Percentiles rank a stretch among this genome's conserved stretches.
phyloP scores from a whole-genome alignment of 2,888 invertebrate species.

The Eupeodes latifasciatus region DNA sequence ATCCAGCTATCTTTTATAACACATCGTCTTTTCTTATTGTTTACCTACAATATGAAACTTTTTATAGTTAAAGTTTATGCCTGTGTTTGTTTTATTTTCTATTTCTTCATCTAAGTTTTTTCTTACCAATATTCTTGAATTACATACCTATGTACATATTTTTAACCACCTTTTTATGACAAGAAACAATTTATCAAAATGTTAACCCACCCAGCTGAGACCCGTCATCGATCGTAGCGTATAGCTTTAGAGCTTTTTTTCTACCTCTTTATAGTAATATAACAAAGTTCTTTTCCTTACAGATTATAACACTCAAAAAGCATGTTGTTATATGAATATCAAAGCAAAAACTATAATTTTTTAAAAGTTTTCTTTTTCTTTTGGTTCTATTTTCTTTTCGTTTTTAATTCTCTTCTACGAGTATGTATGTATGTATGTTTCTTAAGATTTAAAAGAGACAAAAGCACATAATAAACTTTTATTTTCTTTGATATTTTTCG shows the following conservation, averaged over 20 bases:
- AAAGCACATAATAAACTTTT: conserved; percentile 66
- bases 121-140: neutral
- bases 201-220: neutral
- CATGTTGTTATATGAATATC: neutral
- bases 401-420: conserved; percentile 42
- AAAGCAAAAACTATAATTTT: neutral
- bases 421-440: conserved; percentile 29
- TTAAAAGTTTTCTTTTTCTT: neutral
- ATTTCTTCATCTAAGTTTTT: neutral
- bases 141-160: neutral
- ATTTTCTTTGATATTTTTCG: conserved; percentile 63
- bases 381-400: conserved; percentile 34
- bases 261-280: neutral
- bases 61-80: neutral
- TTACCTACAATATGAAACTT: neutral
- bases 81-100: neutral
- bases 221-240: neutral
- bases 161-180: neutral
- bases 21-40: neutral
- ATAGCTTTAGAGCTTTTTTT: neutral
- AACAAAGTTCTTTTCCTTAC: neutral
- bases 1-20: neutral
- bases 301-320: neutral
- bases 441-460: conserved; percentile 20
- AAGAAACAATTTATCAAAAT: neutral